phyloP scores from a whole-genome alignment of 2,888 invertebrate genomes.

The Ganaspis brasiliensis region DNA sequence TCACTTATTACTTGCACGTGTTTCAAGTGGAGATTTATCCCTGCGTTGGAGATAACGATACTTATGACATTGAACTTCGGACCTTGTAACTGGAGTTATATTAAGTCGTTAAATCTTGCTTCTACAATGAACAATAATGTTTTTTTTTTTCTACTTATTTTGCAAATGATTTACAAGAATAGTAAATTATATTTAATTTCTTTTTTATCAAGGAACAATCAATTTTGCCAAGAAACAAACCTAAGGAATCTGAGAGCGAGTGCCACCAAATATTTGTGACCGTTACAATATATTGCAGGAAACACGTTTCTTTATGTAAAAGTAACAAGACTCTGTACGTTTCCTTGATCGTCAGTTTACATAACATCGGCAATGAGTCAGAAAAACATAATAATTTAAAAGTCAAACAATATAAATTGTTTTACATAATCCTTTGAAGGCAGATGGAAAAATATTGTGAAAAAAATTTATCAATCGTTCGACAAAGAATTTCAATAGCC shows the following conservation, averaged over 20 bases:
- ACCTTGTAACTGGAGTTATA: slow-evolving; percentile 56
- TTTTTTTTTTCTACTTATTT: neutral
- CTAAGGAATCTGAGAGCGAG: too few species aligned
- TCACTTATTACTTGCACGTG: slow-evolving; percentile 41
- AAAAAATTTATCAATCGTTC: neutral
- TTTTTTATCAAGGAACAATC: neutral
- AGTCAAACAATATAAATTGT: slow-evolving; percentile 16
- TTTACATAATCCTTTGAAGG: neutral
- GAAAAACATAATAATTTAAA: slow-evolving; percentile 10
- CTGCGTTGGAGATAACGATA: slow-evolving; percentile 45
- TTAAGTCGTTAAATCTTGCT: slow-evolving; percentile 48
- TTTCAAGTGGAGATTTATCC: slow-evolving; percentile 34
- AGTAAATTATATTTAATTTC: neutral
- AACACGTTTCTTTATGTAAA: neutral
- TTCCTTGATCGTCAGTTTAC: neutral
- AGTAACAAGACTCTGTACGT: neutral
- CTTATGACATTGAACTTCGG: slow-evolving; percentile 66
- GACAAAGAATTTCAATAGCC: neutral
- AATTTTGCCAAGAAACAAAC: neutral
- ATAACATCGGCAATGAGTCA: slow-evolving; percentile 4
- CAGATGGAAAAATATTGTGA: neutral
- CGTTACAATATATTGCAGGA: neutral
- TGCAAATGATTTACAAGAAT: neutral
- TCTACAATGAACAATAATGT: slow-evolving; percentile 14
- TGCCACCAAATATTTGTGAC: too few species aligned